Percentiles rank a stretch among this genome's conserved stretches.
Conservation (phyloP, 2,888 invertebrate genomes). For the Cosmorhoe ocellata region DNA sequence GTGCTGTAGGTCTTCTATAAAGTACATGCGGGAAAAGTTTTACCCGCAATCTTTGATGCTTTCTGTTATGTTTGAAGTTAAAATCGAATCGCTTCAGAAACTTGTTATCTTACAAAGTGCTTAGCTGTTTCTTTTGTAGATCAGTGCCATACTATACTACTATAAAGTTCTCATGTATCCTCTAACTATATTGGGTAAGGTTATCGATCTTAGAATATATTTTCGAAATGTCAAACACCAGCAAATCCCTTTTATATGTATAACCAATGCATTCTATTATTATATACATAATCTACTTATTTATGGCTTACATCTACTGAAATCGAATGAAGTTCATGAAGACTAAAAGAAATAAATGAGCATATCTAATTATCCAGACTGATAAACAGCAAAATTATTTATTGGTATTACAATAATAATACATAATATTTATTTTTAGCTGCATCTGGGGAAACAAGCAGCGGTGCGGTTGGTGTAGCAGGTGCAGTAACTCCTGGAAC, state of each 20-base stretch:
- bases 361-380: too few relatives aligned
- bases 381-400: too few relatives aligned
- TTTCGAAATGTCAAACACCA: background rate
- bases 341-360: too few relatives aligned
- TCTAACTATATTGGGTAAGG: slow-evolving; percentile 15
- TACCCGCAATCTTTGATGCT: slow-evolving; percentile 1
- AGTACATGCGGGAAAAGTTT: slow-evolving; percentile 17
- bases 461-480: slow-evolving; percentile 68
- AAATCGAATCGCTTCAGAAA: background rate
- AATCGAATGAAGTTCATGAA: too few relatives aligned
- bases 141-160: slow-evolving; percentile 1
- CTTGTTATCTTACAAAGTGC: slow-evolving; percentile 7
- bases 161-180: slow-evolving; percentile 17
- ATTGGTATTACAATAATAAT: background rate
- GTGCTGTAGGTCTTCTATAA: slow-evolving; percentile 14
- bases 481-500: slow-evolving; percentile 83
- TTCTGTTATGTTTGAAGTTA: background rate
- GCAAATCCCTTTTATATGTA: background rate
- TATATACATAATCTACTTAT: too few relatives aligned
- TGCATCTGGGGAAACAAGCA: slow-evolving; percentile 80
- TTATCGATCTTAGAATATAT: slow-evolving; percentile 7
- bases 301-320: too few relatives aligned
- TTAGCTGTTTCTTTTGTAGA: slow-evolving; percentile 6
- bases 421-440: slow-evolving; percentile 43
- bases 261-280: background rate